These are phyloP conservation scores for Teleopsis dalmanni DNA, from an alignment of 1,140 invertebrate genomes.

Conservation along the genomic window DNA sequence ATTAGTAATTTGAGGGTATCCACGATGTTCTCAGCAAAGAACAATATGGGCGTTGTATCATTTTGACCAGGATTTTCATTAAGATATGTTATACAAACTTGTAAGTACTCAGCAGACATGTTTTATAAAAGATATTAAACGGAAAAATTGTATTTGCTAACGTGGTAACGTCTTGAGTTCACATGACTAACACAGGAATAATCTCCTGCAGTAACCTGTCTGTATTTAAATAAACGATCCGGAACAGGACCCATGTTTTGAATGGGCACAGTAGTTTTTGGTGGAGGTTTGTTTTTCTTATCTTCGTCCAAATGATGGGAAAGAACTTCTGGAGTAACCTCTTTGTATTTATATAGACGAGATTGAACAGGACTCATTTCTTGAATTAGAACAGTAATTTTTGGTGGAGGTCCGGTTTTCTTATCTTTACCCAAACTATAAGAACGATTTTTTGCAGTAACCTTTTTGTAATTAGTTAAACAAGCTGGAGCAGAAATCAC, in stretches of 20 bases:
- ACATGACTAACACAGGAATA: constrained; percentile 20
- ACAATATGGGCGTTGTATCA: constrained; percentile 32
- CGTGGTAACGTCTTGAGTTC: too few species aligned
- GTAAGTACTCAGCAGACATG: constrained; percentile 37
- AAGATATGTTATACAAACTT: constrained; percentile 37
- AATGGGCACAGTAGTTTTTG: constrained; percentile 12
- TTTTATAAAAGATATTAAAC: constrained; percentile 27
- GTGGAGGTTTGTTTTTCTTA: too few species aligned
- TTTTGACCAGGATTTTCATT: constrained; percentile 41
- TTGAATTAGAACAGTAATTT: constrained; percentile 3
- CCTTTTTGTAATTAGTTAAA: too few species aligned
- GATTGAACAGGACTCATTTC: not conserved
- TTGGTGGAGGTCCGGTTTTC: not conserved
- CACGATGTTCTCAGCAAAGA: constrained; percentile 38
- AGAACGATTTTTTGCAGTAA: too few species aligned
- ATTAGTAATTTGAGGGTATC: constrained; percentile 30
- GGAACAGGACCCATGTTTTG: constrained; percentile 24
- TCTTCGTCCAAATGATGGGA: too few species aligned
- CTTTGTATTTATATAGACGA: too few species aligned
- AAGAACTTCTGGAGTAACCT: too few species aligned
- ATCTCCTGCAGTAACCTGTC: constrained; percentile 16
- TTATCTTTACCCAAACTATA: not conserved
- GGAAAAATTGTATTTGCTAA: constrained; percentile 24
- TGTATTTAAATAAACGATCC: constrained; percentile 20
- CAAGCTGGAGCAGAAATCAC: too few species aligned